Conservation (phyloP, 35 echinoderm and acorn worm genomes). For the Ophioderma brevispina region DNA sequence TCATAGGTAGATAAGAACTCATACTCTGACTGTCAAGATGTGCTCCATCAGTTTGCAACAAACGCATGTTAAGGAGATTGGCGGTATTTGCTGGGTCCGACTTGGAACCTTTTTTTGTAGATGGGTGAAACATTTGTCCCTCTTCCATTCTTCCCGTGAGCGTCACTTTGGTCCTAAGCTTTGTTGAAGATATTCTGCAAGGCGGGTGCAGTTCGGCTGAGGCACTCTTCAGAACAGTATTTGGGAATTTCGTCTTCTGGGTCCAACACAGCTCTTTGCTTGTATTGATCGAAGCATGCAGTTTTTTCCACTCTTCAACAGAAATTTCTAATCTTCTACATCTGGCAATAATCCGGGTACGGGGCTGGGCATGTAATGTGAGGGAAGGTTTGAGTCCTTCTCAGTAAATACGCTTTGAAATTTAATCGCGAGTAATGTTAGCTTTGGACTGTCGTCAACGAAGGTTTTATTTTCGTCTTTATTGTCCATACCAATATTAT, state of each 20-base stretch:
- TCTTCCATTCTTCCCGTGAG: conserved; percentile 18
- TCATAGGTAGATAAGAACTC: no score
- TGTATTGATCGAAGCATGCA: not conserved
- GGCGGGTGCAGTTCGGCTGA: conserved; percentile 6
- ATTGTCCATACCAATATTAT: conserved; percentile 22
- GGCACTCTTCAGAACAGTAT: conserved; percentile 9
- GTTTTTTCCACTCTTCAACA: conserved; percentile 10
- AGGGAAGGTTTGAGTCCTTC: not conserved
- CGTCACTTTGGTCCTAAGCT: not conserved
- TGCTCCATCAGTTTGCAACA: conserved; percentile 56
- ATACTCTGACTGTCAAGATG: conserved; percentile 40
- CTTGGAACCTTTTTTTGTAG: conserved; percentile 17
- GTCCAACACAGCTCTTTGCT: conserved; percentile 1
- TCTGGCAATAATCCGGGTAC: not conserved
- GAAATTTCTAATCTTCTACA: not conserved
- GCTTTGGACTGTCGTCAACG: not conserved
- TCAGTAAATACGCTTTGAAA: not conserved
- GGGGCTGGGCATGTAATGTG: not conserved
- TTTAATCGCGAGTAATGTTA: not conserved
- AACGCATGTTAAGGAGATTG: conserved; percentile 30
- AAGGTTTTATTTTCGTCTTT: not conserved
- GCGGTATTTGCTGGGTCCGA: conserved; percentile 26
- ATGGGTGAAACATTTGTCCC: conserved; percentile 27
- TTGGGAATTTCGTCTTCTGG: conserved; percentile 11
- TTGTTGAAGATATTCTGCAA: conserved; percentile 19